phyloP scores from a whole-genome alignment of 2,113 vertebrate genomes.

The Scortum barcoo region DNA sequence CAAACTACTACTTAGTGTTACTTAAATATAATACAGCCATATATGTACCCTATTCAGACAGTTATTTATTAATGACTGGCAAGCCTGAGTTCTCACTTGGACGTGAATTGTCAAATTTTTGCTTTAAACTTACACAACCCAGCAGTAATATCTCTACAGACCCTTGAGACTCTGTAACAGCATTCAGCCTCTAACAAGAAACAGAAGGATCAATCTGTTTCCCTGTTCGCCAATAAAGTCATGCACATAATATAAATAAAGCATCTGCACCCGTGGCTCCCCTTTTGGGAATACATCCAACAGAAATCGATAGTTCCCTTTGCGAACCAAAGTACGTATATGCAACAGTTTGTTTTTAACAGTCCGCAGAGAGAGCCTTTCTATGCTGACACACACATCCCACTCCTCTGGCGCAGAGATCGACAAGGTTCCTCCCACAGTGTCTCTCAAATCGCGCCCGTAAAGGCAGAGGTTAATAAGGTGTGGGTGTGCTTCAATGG shows the following conservation, averaged over 20 bases:
- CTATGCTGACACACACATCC: constrained; percentile 38
- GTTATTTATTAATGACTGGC: constrained; percentile 9
- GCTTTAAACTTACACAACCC: neutral
- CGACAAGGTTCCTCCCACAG: constrained; percentile 24
- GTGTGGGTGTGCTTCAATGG: constrained; percentile 26
- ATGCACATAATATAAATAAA: constrained; percentile 49
- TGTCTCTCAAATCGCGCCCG: constrained; percentile 11
- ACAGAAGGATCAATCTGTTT: constrained; percentile 38
- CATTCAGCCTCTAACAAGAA: constrained; percentile 31
- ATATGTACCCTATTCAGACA: neutral
- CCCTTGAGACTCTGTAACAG: constrained; percentile 17
- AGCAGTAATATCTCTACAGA: neutral
- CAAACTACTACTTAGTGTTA: neutral
- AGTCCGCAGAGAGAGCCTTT: constrained; percentile 27
- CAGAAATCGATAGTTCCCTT: constrained; percentile 64
- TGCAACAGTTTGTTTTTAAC: constrained; percentile 54
- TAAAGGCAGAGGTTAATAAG: constrained; percentile 55
- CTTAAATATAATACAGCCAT: neutral
- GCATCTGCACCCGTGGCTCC: constrained; percentile 31
- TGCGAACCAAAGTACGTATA: constrained; percentile 13
- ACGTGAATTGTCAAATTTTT: constrained; percentile 8
- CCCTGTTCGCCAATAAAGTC: constrained; percentile 35
- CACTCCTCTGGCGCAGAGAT: constrained; percentile 39
- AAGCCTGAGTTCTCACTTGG: neutral
- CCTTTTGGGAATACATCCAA: constrained; percentile 48